A percentile compares a stretch with the other conserved stretches of the same genome.
Conservation (phyloP, 2,888 invertebrate species). For the Lathronympha strigana region DNA sequence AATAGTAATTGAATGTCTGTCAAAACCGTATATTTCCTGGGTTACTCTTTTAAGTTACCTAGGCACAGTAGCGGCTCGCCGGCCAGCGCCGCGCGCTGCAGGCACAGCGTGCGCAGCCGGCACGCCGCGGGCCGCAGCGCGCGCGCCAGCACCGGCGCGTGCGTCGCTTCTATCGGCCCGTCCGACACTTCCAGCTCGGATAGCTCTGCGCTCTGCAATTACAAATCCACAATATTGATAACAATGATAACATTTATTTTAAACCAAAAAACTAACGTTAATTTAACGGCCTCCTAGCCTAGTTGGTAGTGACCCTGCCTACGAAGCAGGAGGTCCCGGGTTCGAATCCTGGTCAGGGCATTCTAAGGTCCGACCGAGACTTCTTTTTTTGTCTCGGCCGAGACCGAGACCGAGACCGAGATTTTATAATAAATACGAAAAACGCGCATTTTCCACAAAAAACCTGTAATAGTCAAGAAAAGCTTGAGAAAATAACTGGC, state of each 20-base stretch:
- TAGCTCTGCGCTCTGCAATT: constrained; percentile 87
- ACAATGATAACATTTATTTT: background rate
- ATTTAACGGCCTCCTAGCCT: no score
- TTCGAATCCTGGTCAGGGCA: no score
- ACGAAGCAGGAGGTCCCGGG: no score
- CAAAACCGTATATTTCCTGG: constrained; percentile 59
- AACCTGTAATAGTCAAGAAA: no score
- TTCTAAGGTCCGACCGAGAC: no score
- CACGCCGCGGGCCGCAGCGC: constrained; percentile 87
- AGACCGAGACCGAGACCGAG: no score
- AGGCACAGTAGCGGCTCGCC: constrained; percentile 90
- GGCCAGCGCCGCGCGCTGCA: constrained; percentile 90
- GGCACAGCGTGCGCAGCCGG: constrained; percentile 88
- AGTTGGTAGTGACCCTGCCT: no score
- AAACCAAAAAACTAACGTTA: constrained; percentile 23
- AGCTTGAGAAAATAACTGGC: no score
- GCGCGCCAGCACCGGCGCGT: constrained; percentile 89
- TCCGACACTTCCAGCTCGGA: constrained; percentile 86
- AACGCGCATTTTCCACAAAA: no score
- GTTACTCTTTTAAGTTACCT: constrained; percentile 81
- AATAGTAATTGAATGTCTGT: no score
- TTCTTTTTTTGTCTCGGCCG: no score
- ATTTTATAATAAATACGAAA: no score
- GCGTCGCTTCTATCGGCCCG: constrained; percentile 86
- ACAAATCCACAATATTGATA: background rate